Conservation (phyloP, 2,888 invertebrate genomes). For the Eucriotettix oculatus region DNA sequence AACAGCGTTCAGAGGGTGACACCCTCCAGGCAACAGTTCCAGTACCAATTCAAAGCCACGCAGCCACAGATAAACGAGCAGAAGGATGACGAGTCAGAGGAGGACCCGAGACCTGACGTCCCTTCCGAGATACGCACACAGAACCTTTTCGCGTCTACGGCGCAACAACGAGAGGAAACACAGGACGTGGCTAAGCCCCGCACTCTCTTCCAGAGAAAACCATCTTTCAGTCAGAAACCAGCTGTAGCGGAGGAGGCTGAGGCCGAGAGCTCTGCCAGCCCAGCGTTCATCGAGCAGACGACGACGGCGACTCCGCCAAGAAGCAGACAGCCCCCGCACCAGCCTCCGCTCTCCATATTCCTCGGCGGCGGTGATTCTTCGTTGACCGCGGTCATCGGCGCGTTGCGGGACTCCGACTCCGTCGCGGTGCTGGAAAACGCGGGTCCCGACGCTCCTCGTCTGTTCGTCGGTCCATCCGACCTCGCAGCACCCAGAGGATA, state of each 20-base stretch:
- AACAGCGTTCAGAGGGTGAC: too few species aligned
- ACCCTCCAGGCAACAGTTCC: too few species aligned
- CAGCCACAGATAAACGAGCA: too few species aligned
- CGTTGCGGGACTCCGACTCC: constrained; percentile 50
- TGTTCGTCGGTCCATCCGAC: constrained; percentile 68
- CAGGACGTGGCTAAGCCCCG: constrained; percentile 16
- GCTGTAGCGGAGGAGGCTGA: background rate
- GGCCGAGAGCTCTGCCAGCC: background rate
- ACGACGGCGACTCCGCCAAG: background rate
- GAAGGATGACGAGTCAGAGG: too few species aligned
- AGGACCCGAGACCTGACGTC: too few species aligned
- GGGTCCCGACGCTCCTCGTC: constrained; percentile 46
- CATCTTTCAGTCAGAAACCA: background rate
- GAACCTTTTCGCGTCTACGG: too few species aligned
- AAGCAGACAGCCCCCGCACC: constrained; percentile 39
- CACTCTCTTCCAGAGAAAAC: constrained; percentile 14
- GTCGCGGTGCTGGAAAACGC: constrained; percentile 64
- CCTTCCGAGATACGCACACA: too few species aligned
- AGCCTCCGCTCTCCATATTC: constrained; percentile 70
- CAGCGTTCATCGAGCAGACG: background rate
- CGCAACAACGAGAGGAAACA: background rate
- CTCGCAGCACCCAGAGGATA: constrained; percentile 53
- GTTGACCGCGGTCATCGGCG: constrained; percentile 50
- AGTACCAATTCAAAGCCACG: too few species aligned
- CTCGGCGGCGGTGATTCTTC: constrained; percentile 38